Evolutionary conservation across 23 tunicate species (phyloP), one percentile per base, ranked within the genome.

Genomic region (Ciona savignyi): DNA sequence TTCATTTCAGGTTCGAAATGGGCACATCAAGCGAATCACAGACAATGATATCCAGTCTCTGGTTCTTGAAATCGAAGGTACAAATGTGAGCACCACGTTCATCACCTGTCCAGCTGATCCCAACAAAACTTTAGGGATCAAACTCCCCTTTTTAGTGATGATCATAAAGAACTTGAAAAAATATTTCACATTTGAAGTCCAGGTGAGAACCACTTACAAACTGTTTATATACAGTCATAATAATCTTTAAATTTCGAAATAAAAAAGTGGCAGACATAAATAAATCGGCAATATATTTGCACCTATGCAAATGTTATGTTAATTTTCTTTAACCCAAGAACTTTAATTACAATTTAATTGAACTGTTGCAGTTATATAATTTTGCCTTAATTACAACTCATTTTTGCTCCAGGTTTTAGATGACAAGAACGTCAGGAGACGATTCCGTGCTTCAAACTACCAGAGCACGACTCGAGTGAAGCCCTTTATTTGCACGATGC

Each of bases 401-500:
- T 42, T 42, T 42, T 42, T 42, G 11, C 56, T 6, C 2, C 33
- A 86, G 98, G 99, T 95, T 19, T 63, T 95, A 34, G 99, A 95
- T 49, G 99, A 95, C 87, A 95, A 95, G 74, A 95, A 95, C 68
- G 99, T 95, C 23, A 81, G 99, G 51, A 77, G 99, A 35, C 72
- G 99, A 60, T 95, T 95, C 85, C 83, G 99, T 6, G 99, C 99
- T 1, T 88, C 96, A 21, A 95, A 95, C 67, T 95, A 95, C 65
- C 99, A 95, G 60, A 83, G 92, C 73, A 95, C 99, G 15, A 95
- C 99, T 63, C 63, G 99, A 77, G 99, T 95, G 29, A 95, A 95
- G 79, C 99, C 99, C 20, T 95, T 95, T 70, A 95, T 95, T 66
- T 95, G 99, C 65, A 95, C 99, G 24, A 95, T 95, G 99, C 99